phyloP scores from a whole-genome alignment of 2,888 invertebrate species.

The Crematogaster levior region DNA sequence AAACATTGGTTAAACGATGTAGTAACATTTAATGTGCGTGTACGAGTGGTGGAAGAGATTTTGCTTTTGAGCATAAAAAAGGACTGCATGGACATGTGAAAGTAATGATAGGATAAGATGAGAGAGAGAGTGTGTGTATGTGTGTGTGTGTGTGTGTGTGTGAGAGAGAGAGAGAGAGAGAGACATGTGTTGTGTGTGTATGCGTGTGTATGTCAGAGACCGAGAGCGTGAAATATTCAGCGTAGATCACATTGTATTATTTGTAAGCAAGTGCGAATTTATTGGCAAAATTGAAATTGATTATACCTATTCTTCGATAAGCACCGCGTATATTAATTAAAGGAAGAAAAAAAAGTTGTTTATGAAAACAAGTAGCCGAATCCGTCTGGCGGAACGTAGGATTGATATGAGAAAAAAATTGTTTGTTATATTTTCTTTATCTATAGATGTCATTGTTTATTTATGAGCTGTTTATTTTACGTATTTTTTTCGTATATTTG shows the following conservation, averaged over 20 bases:
- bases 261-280: constrained; percentile 54
- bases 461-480: constrained; percentile 85
- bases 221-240: constrained; percentile 29
- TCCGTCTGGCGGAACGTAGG: constrained; percentile 77
- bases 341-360: constrained; percentile 35
- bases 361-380: constrained; percentile 64
- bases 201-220: constrained; percentile 6
- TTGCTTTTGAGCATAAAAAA: constrained; percentile 30
- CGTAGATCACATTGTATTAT: constrained; percentile 63
- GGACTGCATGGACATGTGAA: constrained; percentile 20
- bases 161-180: constrained; percentile 25
- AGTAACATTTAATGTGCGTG: constrained; percentile 57
- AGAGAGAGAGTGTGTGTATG: neutral
- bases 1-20: constrained; percentile 70
- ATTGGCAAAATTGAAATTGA: constrained; percentile 38
- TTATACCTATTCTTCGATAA: constrained; percentile 35
- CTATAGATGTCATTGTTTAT: constrained; percentile 85
- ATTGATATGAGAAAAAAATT: constrained; percentile 75
- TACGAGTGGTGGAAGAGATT: constrained; percentile 42
- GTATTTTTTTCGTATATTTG: constrained; percentile 80
- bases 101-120: neutral
- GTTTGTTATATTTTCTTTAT: constrained; percentile 84
- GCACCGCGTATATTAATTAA: neutral
- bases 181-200: neutral
- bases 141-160: neutral